A percentile compares a stretch with the other conserved stretches of the same genome.
These are phyloP conservation scores for Suillia variegata DNA, from an alignment of 2,888 invertebrate species.

Conservation along the genomic window DNA sequence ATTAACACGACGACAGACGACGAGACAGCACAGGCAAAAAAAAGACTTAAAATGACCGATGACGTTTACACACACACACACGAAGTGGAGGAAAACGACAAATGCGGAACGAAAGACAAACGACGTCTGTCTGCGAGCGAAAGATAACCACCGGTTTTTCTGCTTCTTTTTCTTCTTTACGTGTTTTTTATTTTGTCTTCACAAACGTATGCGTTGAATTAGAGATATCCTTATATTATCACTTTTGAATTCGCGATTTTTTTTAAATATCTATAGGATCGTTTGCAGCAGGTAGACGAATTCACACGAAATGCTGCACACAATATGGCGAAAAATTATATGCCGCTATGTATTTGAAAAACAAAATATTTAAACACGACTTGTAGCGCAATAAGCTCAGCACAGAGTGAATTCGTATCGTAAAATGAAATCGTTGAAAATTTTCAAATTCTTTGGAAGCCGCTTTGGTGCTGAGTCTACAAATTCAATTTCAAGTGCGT, in stretches of 20 bases:
- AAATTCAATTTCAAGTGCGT: slow-evolving; percentile 9
- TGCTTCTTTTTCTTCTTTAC: slow-evolving; percentile 31
- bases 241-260: neutral
- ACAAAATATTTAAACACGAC: neutral
- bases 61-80: slow-evolving; percentile 24
- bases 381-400: slow-evolving; percentile 18
- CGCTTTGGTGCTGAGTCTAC: slow-evolving; percentile 9
- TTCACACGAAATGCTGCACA: no score
- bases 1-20: slow-evolving; percentile 36
- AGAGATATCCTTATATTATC: neutral
- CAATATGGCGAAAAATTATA: no score
- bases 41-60: slow-evolving; percentile 20
- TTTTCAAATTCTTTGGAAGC: slow-evolving; percentile 30
- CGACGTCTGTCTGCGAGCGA: no score
- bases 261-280: neutral
- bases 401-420: slow-evolving; percentile 42
- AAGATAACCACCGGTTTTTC: slow-evolving; percentile 55
- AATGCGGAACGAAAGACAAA: slow-evolving; percentile 38
- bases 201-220: neutral
- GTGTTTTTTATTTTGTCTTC: no score
- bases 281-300: neutral
- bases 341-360: no score
- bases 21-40: no score
- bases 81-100: slow-evolving; percentile 18
- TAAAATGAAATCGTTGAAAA: slow-evolving; percentile 46